Conservation (phyloP, 2,888 invertebrate species). For the Salpingus planirostris region DNA sequence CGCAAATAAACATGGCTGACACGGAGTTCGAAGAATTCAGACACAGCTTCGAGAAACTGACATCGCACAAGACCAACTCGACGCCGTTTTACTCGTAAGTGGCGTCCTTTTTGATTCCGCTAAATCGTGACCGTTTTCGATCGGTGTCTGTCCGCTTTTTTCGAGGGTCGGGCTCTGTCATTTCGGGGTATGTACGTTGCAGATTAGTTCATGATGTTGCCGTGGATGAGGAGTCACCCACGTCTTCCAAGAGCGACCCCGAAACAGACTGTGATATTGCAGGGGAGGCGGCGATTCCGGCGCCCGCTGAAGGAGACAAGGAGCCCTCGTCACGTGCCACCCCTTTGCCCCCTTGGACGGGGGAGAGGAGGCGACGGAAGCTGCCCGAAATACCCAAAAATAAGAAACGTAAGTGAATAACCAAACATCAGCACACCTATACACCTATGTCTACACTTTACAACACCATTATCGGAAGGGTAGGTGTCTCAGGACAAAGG, state of each 20-base stretch:
- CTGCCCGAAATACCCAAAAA: slow-evolving; percentile 85
- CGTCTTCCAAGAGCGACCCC: slow-evolving; percentile 67
- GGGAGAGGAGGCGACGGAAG: slow-evolving; percentile 67
- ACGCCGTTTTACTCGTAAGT: slow-evolving; percentile 88
- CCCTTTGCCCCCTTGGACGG: slow-evolving; percentile 24
- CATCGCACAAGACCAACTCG: slow-evolving; percentile 68
- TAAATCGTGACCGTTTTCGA: background rate
- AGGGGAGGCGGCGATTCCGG: slow-evolving; percentile 41
- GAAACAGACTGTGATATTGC: slow-evolving; percentile 44
- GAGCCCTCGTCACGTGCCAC: slow-evolving; percentile 24
- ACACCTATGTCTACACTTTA: too few relatives aligned
- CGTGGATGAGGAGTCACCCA: slow-evolving; percentile 72
- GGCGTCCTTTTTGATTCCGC: background rate
- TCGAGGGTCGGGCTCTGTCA: too few relatives aligned
- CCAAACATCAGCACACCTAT: too few relatives aligned
- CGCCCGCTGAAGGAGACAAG: slow-evolving; percentile 27
- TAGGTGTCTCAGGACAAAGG: too few relatives aligned
- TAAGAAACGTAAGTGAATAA: slow-evolving; percentile 62
- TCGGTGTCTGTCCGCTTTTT: background rate
- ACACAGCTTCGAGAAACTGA: slow-evolving; percentile 70
- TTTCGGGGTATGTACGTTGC: too few relatives aligned
- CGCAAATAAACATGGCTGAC: slow-evolving; percentile 71
- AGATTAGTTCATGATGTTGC: slow-evolving; percentile 79
- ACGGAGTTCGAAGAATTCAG: slow-evolving; percentile 90
- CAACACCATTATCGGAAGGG: too few relatives aligned